A percentile compares a stretch with the other conserved stretches of the same genome.
Evolutionary conservation across 2,113 vertebrate species (phyloP).

Genomic region (Natator depressus): DNA sequence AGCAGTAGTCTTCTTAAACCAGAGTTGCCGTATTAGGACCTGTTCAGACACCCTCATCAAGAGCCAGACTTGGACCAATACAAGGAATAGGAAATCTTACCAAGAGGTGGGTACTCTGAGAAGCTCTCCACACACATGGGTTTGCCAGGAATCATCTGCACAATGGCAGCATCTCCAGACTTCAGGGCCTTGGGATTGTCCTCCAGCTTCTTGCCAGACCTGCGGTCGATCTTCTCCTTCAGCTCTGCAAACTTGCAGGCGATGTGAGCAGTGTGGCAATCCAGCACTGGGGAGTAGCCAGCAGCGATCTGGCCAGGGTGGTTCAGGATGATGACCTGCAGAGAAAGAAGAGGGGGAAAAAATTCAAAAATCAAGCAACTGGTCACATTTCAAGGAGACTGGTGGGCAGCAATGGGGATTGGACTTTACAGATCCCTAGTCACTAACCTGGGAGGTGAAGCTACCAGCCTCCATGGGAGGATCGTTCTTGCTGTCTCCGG

Average conservation of each 20-base stretch:
- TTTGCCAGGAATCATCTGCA: conserved; percentile 81
- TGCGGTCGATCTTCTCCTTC: conserved; percentile 86
- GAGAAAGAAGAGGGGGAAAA: too few species aligned
- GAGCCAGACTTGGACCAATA: neutral
- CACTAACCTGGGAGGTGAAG: conserved; percentile 40
- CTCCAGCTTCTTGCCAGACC: conserved; percentile 86
- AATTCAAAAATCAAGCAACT: too few species aligned
- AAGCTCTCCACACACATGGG: conserved; percentile 85
- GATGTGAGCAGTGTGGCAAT: conserved; percentile 82
- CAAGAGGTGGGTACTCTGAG: conserved; percentile 80
- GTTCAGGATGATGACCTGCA: conserved; percentile 74
- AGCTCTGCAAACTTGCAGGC: conserved; percentile 83
- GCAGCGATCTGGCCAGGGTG: conserved; percentile 80
- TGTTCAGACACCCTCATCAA: neutral
- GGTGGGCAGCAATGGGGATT: neutral
- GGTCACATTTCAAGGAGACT: neutral
- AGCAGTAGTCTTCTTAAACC: neutral
- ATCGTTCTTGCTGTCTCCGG: conserved; percentile 55
- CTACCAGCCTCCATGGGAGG: neutral
- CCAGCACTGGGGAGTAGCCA: conserved; percentile 83
- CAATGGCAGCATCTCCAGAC: conserved; percentile 81
- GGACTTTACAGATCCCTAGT: too few species aligned
- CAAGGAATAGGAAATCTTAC: conserved; percentile 62
- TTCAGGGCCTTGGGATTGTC: conserved; percentile 82
- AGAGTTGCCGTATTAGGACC: neutral